phyloP scores from a whole-genome alignment of 2,797 vertebrate genomes.

The Eulemur mongoz region DNA sequence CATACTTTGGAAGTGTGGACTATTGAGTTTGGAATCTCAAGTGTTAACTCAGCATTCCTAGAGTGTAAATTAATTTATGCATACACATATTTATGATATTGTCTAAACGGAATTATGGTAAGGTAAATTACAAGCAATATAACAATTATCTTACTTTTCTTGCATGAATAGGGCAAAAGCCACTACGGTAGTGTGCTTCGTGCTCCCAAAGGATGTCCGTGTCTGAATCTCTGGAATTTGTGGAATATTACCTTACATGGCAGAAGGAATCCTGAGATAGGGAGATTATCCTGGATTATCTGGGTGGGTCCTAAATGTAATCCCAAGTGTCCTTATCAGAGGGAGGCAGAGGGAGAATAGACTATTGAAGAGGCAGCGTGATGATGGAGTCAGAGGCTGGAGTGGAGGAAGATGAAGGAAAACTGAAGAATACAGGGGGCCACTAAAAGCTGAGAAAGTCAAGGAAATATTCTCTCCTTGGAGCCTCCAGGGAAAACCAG shows the following conservation, averaged over 20 bases:
- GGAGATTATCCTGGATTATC: neutral
- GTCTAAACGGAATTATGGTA: neutral
- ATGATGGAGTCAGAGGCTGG: neutral
- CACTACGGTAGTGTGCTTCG: neutral
- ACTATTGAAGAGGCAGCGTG: neutral
- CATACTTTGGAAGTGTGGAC: neutral
- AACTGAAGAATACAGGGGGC: neutral
- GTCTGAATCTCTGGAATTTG: neutral
- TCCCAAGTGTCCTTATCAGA: neutral
- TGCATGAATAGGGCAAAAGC: neutral
- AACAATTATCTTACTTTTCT: neutral
- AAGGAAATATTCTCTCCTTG: neutral
- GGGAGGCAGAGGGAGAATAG: neutral
- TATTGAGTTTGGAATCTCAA: neutral
- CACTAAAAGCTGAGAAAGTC: neutral
- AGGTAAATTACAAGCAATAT: neutral
- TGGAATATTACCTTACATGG: neutral
- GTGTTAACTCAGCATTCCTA: neutral
- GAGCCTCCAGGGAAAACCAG: neutral
- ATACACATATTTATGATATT: neutral
- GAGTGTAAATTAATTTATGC: neutral
- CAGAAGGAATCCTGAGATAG: neutral
- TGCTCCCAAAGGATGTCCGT: neutral
- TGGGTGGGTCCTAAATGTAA: neutral
- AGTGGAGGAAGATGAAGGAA: neutral